Percentiles rank a stretch among this genome's conserved stretches.
Conservation (phyloP, 1,140 invertebrate species). For the Brachionus sp. region DNA sequence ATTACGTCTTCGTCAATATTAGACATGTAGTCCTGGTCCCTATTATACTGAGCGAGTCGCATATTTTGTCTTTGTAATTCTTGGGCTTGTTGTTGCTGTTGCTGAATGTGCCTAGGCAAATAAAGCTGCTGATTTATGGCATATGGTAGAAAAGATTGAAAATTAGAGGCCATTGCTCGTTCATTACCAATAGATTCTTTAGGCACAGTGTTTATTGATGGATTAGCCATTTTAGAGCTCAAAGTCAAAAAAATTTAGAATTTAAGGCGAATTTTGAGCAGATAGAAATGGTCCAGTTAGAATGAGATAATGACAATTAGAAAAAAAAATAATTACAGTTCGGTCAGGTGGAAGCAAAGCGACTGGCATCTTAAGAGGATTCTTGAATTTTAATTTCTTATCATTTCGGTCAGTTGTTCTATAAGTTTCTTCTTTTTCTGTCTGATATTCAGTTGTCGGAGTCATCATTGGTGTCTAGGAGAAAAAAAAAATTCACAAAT, state of each 20-base stretch:
- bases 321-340: background rate
- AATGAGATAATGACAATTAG: background rate
- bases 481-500: background rate
- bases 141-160: slow-evolving; percentile 24
- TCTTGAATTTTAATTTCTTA: slow-evolving; percentile 19
- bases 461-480: slow-evolving; percentile 28
- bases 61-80: slow-evolving; percentile 21
- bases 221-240: background rate
- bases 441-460: slow-evolving; percentile 5
- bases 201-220: background rate
- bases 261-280: background rate
- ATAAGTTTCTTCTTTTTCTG: background rate
- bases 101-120: slow-evolving; percentile 3
- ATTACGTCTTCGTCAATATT: slow-evolving; percentile 34
- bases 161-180: background rate
- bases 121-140: slow-evolving; percentile 16
- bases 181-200: background rate
- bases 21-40: background rate
- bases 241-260: background rate
- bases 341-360: slow-evolving; percentile 10
- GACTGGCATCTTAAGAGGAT: slow-evolving; percentile 3
- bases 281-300: slow-evolving; percentile 24
- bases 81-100: background rate
- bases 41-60: background rate
- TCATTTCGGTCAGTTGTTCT: background rate